phyloP scores from a whole-genome alignment of 2,797 vertebrate species.

The Acrocephalus scirpaceus region DNA sequence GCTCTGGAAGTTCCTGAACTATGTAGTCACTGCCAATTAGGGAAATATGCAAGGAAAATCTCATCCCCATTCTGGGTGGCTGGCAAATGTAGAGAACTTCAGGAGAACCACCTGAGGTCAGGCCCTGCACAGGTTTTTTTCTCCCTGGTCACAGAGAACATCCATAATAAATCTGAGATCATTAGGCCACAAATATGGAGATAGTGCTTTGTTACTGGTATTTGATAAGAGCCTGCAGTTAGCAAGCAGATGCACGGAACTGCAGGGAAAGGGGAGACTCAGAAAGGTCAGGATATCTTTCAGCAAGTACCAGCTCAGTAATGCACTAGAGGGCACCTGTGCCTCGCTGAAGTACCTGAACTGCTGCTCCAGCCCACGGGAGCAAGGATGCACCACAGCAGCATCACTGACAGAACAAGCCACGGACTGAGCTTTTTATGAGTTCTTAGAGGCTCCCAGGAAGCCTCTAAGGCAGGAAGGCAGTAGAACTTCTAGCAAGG shows the following conservation, averaged over 20 bases:
- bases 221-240: neutral
- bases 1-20: neutral
- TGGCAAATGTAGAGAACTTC: neutral
- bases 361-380: neutral
- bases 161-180: neutral
- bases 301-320: neutral
- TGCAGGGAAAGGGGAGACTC: neutral
- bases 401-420: neutral
- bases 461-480: no score
- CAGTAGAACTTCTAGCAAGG: neutral
- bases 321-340: constrained; percentile 56
- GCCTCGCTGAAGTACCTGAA: neutral
- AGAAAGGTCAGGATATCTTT: neutral
- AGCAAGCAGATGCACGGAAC: neutral
- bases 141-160: neutral
- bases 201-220: neutral
- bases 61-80: neutral
- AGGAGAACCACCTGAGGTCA: neutral
- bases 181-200: neutral
- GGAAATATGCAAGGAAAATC: neutral
- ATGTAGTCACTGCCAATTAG: neutral
- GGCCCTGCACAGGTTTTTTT: neutral
- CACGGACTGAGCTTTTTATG: neutral
- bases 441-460: neutral
- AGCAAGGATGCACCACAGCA: neutral